Base-by-base conservation (phyloP, 2,113 vertebrate genomes). In the Lagenorhynchus albirostris region DNA sequence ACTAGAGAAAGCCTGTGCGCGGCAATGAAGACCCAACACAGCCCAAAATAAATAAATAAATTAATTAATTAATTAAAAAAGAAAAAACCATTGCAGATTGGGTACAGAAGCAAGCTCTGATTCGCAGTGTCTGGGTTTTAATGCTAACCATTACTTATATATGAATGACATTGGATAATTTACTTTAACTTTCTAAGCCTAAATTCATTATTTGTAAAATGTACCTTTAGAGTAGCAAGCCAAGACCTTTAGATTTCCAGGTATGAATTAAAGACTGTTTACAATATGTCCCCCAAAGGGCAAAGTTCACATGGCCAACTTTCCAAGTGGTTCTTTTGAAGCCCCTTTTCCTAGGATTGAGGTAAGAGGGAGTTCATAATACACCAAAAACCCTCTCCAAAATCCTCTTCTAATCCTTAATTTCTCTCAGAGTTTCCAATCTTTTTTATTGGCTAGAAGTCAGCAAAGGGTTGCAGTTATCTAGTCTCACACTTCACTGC, bases 181-280 rank as follows among this genome's bases (percentile, higher is more conserved):
- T 62, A 47, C 62, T 91, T 81, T 58, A 89, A 7, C 38, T 86
- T 91, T 74, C 50, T 63, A 86, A 89, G 31, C 41, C 77, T 89
- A 89, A n/a, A 36, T 81, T 89, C 38, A 58, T 65, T 86, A 65
- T 96, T 95, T 92, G 67, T 70, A 76, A 89, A 85, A 70, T 50
- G 8, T 8, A 53, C 17, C 5, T 33, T 83, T 94, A n/a, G 50
- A 55, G 15, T 55, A 74, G 21, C 38, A 88, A 85, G 60, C 10
- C 21, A 82, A 36, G 36, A 58, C 41, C 53, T 71, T 94, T 82
- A 60, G 29, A 55, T 76, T 41, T 89, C 50, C 29, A 95, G 14
- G 38, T 87, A 38, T 73, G 55, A 83, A 60, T 71, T 81, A 67
- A 74, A 87, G 25, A 67, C 60, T 65, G 25, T 58, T 60, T 33